Evolutionary conservation across 1,140 invertebrate species (phyloP).

Genomic region (Cephus cinctus): DNA sequence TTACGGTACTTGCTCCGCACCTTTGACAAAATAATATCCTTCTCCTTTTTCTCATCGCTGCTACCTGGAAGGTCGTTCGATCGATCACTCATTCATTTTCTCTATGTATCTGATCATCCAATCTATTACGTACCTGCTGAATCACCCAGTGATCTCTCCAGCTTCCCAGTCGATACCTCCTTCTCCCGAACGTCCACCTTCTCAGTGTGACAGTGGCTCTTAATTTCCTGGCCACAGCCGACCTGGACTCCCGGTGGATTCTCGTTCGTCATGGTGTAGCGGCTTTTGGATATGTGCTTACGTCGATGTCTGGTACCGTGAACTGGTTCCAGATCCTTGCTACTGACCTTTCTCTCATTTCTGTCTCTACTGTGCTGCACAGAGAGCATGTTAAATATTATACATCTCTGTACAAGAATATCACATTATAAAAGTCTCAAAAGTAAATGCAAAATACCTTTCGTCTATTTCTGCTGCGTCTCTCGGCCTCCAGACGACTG

Average conservation of each 20-base stretch:
- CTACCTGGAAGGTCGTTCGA: constrained; percentile 17
- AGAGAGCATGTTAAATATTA: background rate
- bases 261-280: no score
- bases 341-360: constrained; percentile 7
- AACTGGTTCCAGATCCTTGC: constrained; percentile 21
- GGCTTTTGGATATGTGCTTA: constrained; percentile 22
- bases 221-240: no score
- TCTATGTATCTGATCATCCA: no score
- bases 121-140: no score
- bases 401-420: background rate
- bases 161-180: no score
- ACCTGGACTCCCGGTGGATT: no score
- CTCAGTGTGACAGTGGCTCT: no score
- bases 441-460: constrained; percentile 14
- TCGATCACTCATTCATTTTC: constrained; percentile 43
- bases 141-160: no score
- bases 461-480: constrained; percentile 13
- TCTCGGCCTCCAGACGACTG: constrained; percentile 13
- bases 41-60: constrained; percentile 26
- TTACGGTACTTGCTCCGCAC: constrained; percentile 38
- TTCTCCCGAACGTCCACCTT: no score
- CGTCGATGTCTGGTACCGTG: constrained; percentile 25
- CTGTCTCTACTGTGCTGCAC: constrained; percentile 25
- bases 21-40: constrained; percentile 29
- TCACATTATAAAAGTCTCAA: background rate